These are phyloP conservation scores for Eumerus sabulonum DNA, from an alignment of 2,888 invertebrate species.

Conservation along the genomic window DNA sequence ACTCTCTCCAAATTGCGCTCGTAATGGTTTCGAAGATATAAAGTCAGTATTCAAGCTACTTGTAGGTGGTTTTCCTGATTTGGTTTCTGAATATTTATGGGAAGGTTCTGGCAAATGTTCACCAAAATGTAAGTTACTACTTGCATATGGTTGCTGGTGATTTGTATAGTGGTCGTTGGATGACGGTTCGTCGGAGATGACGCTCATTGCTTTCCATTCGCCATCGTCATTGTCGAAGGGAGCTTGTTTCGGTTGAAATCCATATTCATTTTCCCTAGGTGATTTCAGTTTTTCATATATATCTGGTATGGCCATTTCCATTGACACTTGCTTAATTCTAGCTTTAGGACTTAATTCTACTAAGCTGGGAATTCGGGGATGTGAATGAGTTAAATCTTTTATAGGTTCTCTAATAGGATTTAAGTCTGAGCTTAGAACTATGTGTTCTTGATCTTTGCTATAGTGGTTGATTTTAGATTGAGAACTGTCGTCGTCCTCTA, in stretches of 20 bases:
- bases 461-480: slow-evolving; percentile 79
- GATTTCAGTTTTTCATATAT: slow-evolving; percentile 73
- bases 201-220: slow-evolving; percentile 76
- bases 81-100: slow-evolving; percentile 70
- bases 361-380: slow-evolving; percentile 76
- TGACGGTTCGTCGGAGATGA: slow-evolving; percentile 66
- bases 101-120: slow-evolving; percentile 64
- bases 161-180: slow-evolving; percentile 70
- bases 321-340: slow-evolving; percentile 76
- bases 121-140: slow-evolving; percentile 70
- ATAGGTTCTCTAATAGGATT: slow-evolving; percentile 74
- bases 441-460: slow-evolving; percentile 78
- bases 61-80: slow-evolving; percentile 47
- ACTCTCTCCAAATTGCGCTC: slow-evolving; percentile 11
- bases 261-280: slow-evolving; percentile 66
- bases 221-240: slow-evolving; percentile 73
- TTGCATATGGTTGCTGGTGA: slow-evolving; percentile 64
- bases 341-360: slow-evolving; percentile 77
- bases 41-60: slow-evolving; percentile 71
- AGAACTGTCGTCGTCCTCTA: slow-evolving; percentile 75
- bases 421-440: slow-evolving; percentile 78
- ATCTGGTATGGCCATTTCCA: slow-evolving; percentile 75
- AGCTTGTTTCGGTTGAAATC: slow-evolving; percentile 56
- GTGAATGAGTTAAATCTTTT: slow-evolving; percentile 76
- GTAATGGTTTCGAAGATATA: slow-evolving; percentile 71